phyloP scores from a whole-genome alignment of 2,797 vertebrate species.

The Alfaro cultratus region DNA sequence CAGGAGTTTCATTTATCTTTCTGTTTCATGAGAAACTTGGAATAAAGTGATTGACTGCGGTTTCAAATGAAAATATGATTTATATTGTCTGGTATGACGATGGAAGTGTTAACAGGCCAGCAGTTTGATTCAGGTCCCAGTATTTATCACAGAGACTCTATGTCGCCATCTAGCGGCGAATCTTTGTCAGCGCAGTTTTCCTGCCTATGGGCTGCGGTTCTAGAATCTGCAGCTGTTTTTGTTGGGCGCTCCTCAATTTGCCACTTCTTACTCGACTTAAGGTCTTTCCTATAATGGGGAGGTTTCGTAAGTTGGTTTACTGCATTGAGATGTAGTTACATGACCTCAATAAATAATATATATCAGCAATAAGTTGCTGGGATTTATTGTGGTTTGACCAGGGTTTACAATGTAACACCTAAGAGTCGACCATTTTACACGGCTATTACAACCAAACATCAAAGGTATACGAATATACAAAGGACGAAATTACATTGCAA shows the following conservation, averaged over 20 bases:
- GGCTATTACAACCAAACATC: not conserved
- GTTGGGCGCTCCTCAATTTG: not conserved
- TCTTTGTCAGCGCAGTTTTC: slow-evolving; percentile 37
- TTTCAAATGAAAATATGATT: not conserved
- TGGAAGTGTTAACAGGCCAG: slow-evolving; percentile 15
- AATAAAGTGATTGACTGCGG: not conserved
- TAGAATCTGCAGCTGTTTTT: too few species aligned
- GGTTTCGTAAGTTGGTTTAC: not conserved
- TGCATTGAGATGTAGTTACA: not conserved
- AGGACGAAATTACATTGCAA: not conserved
- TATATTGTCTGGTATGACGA: not conserved
- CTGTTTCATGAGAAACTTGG: slow-evolving; percentile 6
- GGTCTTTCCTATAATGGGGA: not conserved
- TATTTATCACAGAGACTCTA: slow-evolving; percentile 30
- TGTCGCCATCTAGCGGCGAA: slow-evolving; percentile 88
- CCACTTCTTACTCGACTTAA: not conserved
- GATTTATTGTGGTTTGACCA: not conserved
- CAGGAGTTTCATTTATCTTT: slow-evolving; percentile 74
- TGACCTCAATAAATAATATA: slow-evolving; percentile 2
- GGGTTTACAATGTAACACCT: not conserved
- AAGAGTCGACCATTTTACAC: not conserved
- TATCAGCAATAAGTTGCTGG: not conserved
- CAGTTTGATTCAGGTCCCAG: not conserved
- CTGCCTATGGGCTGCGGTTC: not conserved
- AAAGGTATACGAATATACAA: not conserved